Conservation (phyloP, 37 sponge, comb jelly and placozoan genomes). For the Crambe crambe region DNA sequence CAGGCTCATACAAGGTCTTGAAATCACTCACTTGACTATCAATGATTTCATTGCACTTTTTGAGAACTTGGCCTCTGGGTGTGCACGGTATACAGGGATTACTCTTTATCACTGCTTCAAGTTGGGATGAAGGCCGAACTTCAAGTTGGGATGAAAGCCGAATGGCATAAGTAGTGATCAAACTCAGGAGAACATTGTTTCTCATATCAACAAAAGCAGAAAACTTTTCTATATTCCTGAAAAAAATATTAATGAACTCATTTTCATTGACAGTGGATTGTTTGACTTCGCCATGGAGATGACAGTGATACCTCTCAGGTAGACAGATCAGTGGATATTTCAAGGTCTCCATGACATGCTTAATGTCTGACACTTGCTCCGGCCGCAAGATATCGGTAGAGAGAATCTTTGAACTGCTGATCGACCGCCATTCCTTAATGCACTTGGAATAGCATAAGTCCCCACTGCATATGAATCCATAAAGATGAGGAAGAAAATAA, state of each 20-base stretch:
- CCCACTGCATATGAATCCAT: too few relatives aligned
- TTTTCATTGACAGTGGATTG: slow-evolving; percentile 11
- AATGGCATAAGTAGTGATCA: neutral
- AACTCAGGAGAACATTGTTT: slow-evolving; percentile 8
- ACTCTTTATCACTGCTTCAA: neutral
- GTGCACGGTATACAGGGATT: slow-evolving; percentile 49
- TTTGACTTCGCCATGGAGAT: neutral
- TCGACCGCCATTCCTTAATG: too few relatives aligned
- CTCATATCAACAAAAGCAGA: neutral
- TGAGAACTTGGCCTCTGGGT: slow-evolving; percentile 35
- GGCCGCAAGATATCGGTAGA: too few relatives aligned
- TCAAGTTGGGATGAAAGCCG: too few relatives aligned
- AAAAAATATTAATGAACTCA: slow-evolving; percentile 14
- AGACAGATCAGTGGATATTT: too few relatives aligned
- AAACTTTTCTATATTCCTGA: neutral
- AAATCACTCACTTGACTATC: slow-evolving; percentile 24
- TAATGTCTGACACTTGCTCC: neutral
- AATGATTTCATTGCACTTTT: slow-evolving; percentile 29
- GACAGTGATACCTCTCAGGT: neutral
- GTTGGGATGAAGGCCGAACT: neutral
- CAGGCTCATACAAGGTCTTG: slow-evolving; percentile 27
- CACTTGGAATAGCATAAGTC: too few relatives aligned
- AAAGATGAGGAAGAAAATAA: too few relatives aligned
- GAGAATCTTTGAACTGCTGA: too few relatives aligned
- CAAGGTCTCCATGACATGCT: neutral